Evolutionary conservation across 2,113 vertebrate species (phyloP).

Genomic region (Orycteropus afer): DNA sequence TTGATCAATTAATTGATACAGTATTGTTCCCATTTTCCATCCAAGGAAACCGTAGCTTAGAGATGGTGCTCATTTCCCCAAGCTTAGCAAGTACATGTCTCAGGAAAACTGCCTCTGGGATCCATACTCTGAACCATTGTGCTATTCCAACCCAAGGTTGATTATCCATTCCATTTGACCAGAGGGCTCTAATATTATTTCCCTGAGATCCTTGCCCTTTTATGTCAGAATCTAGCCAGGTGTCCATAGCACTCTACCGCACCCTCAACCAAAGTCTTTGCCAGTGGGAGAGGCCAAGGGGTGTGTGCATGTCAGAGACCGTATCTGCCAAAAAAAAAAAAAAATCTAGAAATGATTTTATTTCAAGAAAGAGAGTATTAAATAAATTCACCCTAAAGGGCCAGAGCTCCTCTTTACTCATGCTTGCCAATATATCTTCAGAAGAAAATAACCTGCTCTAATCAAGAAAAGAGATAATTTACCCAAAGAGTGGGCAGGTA

Average conservation of each 20-base stretch:
- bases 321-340: background rate
- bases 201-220: background rate
- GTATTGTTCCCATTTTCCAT: background rate
- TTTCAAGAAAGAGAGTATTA: background rate
- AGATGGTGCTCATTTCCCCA: background rate
- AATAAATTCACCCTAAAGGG: background rate
- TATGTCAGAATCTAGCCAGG: background rate
- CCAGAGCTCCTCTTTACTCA: background rate
- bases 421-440: background rate
- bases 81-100: background rate
- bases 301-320: too few species aligned
- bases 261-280: background rate
- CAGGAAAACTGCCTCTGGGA: background rate
- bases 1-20: background rate
- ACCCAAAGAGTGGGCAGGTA: background rate
- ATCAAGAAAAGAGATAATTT: background rate
- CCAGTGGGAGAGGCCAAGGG: too few species aligned
- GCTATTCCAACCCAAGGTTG: background rate
- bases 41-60: background rate
- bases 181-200: background rate
- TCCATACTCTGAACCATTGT: background rate
- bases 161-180: background rate
- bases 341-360: conserved; percentile 30
- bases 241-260: background rate
- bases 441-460: background rate